A percentile compares a stretch with the other conserved stretches of the same genome.
Conservation (phyloP, 2,888 invertebrate species). For the Synergus itoensis region DNA sequence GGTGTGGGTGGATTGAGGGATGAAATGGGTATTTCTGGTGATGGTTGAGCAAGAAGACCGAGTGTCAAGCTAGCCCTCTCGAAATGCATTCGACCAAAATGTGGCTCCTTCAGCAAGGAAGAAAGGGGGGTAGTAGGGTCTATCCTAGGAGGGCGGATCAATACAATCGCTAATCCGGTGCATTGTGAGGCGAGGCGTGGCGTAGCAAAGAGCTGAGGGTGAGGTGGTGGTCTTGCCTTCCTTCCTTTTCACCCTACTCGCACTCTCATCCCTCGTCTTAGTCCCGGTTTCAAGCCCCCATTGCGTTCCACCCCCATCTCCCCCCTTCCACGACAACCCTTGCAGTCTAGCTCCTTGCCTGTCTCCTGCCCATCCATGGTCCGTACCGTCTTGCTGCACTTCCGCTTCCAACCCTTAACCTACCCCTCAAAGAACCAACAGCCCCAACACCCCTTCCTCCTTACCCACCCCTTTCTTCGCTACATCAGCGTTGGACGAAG, state of each 20-base stretch:
- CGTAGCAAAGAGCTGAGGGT: slow-evolving; percentile 76
- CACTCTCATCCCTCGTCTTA: slow-evolving; percentile 48
- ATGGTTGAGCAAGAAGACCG: slow-evolving; percentile 42
- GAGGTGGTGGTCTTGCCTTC: slow-evolving; percentile 64
- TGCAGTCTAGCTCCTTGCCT: slow-evolving; percentile 14
- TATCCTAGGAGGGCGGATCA: slow-evolving; percentile 77
- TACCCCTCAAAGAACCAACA: neutral
- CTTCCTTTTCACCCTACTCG: slow-evolving; percentile 52
- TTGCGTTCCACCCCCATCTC: slow-evolving; percentile 54
- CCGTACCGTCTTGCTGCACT: slow-evolving; percentile 39
- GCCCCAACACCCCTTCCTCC: neutral
- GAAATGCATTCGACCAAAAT: slow-evolving; percentile 61
- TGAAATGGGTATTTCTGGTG: slow-evolving; percentile 52
- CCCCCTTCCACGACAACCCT: slow-evolving; percentile 48
- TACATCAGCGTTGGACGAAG: slow-evolving; percentile 37
- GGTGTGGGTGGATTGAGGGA: slow-evolving; percentile 19
- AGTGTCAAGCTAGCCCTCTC: slow-evolving; percentile 52
- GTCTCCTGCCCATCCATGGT: slow-evolving; percentile 25
- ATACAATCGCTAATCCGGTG: slow-evolving; percentile 78
- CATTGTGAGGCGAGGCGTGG: slow-evolving; percentile 78
- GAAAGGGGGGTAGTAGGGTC: slow-evolving; percentile 68
- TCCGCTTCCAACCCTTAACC: slow-evolving; percentile 39
- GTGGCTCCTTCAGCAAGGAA: slow-evolving; percentile 58
- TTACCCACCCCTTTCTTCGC: neutral
- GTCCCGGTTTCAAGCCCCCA: slow-evolving; percentile 54